Base-by-base conservation (phyloP, 30 jellyfish, hydroid and myxozoan genomes). In the Turritopsis dohrnii region DNA sequence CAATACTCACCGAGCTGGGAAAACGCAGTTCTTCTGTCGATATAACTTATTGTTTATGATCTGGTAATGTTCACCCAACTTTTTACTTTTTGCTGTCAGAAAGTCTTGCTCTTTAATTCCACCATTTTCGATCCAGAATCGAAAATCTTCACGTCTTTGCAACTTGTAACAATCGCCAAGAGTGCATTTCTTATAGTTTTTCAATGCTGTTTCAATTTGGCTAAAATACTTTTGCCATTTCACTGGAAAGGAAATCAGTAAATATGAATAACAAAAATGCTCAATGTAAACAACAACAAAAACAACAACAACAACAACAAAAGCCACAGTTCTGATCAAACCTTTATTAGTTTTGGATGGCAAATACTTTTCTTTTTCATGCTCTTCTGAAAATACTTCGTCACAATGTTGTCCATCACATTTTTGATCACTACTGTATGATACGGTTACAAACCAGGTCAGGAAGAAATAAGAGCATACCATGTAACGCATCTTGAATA, bases 31-130 rank as follows among this genome's bases (percentile, higher is more conserved):
- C 27, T 91, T 65, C 54, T 91, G 86, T 72, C 97, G 85, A 82
- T 91, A 91, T 53, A 91, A 72, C 79, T 53, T 91, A 71, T 87
- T 94, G 65, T 91, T 84, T 23, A 91, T 91, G n/a, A 91, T 84
- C 71, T 91, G 95, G 72, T 91, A 91, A 84, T 91, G 97, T 28
- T 66, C 97, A 29, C 97, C 97, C 8, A 76, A 66, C 4, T 79
- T 75, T 86, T 84, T 73, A 1, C 20, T 28, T 23, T 77, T 26
- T 28, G 96, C 97, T 27, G 66, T 82, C 5, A 79, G 89, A 86
- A 91, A 87, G 52, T 82, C 93, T 20, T 66, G 74, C 28, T 91
- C 90, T 21, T 52, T 26, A 21, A 91, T 91, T 16, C 97, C 97
- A 20, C 96, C 96, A 18, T 87, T 80, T 21, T 86, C 96, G 25